A percentile compares a stretch with the other conserved stretches of the same genome.
phyloP scores from a whole-genome alignment of 2,113 vertebrate species.

The Caretta caretta region DNA sequence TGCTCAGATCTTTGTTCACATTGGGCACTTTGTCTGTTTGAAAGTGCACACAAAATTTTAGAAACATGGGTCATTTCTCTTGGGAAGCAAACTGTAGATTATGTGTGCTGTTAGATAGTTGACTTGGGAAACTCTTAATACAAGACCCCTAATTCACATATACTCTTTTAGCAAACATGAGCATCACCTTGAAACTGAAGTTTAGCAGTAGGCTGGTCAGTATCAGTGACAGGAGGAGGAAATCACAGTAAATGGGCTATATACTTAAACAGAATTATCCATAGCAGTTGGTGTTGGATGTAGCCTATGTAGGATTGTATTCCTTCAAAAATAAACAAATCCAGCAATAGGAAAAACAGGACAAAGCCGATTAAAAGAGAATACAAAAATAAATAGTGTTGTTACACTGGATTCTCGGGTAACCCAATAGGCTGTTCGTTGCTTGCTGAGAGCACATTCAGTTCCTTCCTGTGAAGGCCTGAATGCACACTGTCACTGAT shows the following conservation, averaged over 20 bases:
- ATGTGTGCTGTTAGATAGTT: neutral
- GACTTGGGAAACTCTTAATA: neutral
- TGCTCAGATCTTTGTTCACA: neutral
- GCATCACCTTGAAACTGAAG: neutral
- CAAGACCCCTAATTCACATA: neutral
- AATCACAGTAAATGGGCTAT: neutral
- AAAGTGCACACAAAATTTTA: neutral
- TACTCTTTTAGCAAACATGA: neutral
- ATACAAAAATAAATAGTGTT: slow-evolving; percentile 50
- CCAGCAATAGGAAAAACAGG: slow-evolving; percentile 18
- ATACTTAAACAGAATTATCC: slow-evolving; percentile 31
- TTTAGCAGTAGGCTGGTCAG: neutral
- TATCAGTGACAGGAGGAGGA: neutral
- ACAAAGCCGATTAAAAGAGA: slow-evolving; percentile 42
- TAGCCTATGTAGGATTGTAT: neutral
- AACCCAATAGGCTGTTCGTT: neutral
- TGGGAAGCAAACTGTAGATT: neutral
- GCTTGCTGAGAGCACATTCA: slow-evolving; percentile 53
- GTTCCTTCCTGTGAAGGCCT: slow-evolving; percentile 11
- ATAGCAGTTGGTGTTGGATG: neutral
- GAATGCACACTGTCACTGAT: slow-evolving; percentile 16
- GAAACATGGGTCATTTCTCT: neutral
- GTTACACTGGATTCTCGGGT: slow-evolving; percentile 8
- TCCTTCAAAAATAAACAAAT: slow-evolving; percentile 46
- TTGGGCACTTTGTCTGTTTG: neutral